phyloP scores from a whole-genome alignment of 2,113 vertebrate species.

The Seriola aureovittata region DNA sequence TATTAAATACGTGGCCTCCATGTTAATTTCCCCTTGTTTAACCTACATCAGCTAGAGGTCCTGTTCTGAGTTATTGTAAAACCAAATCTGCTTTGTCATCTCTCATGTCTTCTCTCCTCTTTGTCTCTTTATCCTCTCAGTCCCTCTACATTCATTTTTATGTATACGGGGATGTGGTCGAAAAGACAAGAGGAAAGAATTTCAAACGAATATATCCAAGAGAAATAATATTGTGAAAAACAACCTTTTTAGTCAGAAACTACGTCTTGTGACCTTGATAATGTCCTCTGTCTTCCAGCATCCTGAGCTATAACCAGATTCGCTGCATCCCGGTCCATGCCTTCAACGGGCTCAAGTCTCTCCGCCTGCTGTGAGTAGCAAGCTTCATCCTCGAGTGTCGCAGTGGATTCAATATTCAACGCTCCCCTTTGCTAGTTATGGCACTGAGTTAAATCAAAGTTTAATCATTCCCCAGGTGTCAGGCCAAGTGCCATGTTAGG shows the following conservation, averaged over 20 bases:
- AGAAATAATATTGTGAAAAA: not conserved
- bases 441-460: constrained; percentile 67
- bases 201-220: not conserved
- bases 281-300: constrained; percentile 80
- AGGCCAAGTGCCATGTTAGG: constrained; percentile 45
- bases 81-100: constrained; percentile 35
- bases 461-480: constrained; percentile 61
- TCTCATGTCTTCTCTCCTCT: not conserved
- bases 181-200: not conserved
- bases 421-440: constrained; percentile 42
- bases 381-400: constrained; percentile 42
- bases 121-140: not conserved
- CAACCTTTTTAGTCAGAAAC: not conserved
- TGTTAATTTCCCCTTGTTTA: constrained; percentile 30
- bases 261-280: constrained; percentile 39
- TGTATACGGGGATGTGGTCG: not conserved
- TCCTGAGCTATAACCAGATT: constrained; percentile 97
- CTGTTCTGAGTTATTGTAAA: constrained; percentile 3
- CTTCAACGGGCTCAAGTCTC: constrained; percentile 92
- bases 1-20: constrained; percentile 12
- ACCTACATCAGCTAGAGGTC: constrained; percentile 12
- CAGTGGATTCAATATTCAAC: constrained; percentile 68
- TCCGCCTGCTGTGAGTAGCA: constrained; percentile 94
- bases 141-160: not conserved
- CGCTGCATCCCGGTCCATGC: constrained; percentile 93